Evolutionary conservation across 2,888 invertebrate species (phyloP), one percentile per base, ranked within the genome.

Genomic region (Oligia latruncula): DNA sequence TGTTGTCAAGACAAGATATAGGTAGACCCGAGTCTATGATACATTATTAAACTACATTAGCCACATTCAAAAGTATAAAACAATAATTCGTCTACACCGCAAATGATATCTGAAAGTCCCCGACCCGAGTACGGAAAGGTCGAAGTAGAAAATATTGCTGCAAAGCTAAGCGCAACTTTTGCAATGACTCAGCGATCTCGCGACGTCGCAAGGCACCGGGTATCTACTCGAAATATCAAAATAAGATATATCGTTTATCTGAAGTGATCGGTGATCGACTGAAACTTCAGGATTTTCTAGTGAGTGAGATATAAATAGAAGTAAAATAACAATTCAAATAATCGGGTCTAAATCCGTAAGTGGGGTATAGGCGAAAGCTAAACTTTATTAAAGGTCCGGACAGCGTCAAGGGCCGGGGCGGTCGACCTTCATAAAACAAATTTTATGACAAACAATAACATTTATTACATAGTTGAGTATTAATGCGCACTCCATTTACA

Each of bases 401-500:
- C 90, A 91, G 87, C 92, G 91, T 92, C 91, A 91, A 91, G 92
- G 92, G 92, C 91, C 90, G 92, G 92, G 90, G 92, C 88, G 92
- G 92, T 88, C 92, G 94, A 94, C 95, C 95, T 94, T 94, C 93
- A 96, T 96, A 96, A 96, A 96, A 95, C 94, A 94, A 95, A 95
- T 91, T 96, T 96, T 96, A 96, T 95, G 95, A 94, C 95, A 95
- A 95, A 96, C 96, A 96, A 96, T 96, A 96, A 96, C 96, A 96
- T 96, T 96, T 95, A 96, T 96, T 95, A 94, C 95, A 94, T 95
- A 95, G 95, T 95, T 92, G 93, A 93, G 94, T 95, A 96, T 96
- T 96, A 96, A 95, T 95, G 95, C 93, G 93, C 91, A 94, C 92
- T 95, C 93, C 94, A 95, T 95, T 96, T 95, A 95, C 93, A 94